Base-by-base conservation (phyloP, 2,888 invertebrate genomes). In the Neocrepidodera transversa region DNA sequence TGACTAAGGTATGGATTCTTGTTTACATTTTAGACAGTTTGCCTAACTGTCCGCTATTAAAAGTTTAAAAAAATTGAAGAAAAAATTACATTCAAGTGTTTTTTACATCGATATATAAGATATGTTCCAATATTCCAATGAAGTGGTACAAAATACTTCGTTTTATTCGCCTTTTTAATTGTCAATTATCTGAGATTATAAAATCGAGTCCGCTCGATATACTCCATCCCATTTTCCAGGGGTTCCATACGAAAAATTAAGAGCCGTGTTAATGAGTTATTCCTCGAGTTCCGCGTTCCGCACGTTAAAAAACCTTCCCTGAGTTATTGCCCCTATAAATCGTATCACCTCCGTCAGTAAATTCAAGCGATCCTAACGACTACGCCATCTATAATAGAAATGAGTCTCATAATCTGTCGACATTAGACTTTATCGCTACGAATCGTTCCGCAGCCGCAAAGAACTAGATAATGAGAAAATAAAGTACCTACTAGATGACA, bases 391-490 rank as follows among this genome's bases (percentile, higher is more conserved):
- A 47, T 45, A 30, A 30, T 36, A 60, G 26, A 38, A 56, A 56
- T 47, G 40, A 51, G 36, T n/a, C 47, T 43, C 45, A 30, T 54
- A 59, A 52, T 49, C 48, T 56, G 50, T 42, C 49, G 47, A 20
- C 52, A 36, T 55, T 42, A 36, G 42, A 63, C 58, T 47, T 63
- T 53, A 60, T 67, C 59, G 58, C 51, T 53, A 63, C 65, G 64
- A 69, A 69, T 71, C 68, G 66, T 64, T 36, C 13, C 59, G 57
- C 55, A 61, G 55, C 68, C 62, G 65, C 67, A 67, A 66, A 68
- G 66, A 63, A 65, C 58, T 42, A 61, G 64, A n/a, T n/a, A n/a
- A n/a, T n/a, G n/a, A n/a, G n/a, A n/a, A n/a, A n/a, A n/a, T n/a
- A n/a, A n/a, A n/a, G n/a, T n/a, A n/a, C n/a, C n/a, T n/a, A n/a